Evolutionary conservation across 2,113 vertebrate species (phyloP), one percentile per base, ranked within the genome.

Genomic region (Bombycilla garrulus): DNA sequence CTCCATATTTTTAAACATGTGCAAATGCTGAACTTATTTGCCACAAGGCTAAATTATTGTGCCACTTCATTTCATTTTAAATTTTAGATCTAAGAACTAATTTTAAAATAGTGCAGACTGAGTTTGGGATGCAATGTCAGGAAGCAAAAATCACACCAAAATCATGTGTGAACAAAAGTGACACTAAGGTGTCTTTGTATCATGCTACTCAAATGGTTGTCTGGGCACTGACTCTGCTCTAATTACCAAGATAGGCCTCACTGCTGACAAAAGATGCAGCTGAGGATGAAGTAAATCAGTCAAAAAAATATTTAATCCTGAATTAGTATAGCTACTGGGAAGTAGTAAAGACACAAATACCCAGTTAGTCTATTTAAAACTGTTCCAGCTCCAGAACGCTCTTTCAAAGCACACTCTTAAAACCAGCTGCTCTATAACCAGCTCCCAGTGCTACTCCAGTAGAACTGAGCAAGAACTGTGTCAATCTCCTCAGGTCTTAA

Each of bases 81-180:
- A 31, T 71, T 81, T 88, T 74, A 81, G 26, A 24, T 53, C 17
- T 33, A 38, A 60, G 57, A 22, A 9, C 5, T 42, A 14, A 13
- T 61, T 54, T 51, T 56, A 45, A 81, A 91, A 50, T 87, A 53
- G 45, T 5, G 3, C 26, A 66, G n/a, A 23, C 17, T 0, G 2
- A 38, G 7, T 31, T 60, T 58, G 18, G 16, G 25, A 51, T 35
- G 16, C 0, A 0, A 53, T 38, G 13, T 51, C 26, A 83, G 2
- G 1, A 23, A 56, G 35, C 12, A 64, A 53, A 12, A 40, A 53
- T 19, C 18, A 26, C n/a, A 69, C 3, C 18, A 65, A 84, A 45
- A 57, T 1, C 26, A 5, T 11, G 1, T 54, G 18, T 80, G 42
- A 82, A 33, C 51, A 77, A 50, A 85, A 11, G 15, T 80, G n/a